phyloP scores from a whole-genome alignment of 2,797 vertebrate species.

The Masticophis lateralis region DNA sequence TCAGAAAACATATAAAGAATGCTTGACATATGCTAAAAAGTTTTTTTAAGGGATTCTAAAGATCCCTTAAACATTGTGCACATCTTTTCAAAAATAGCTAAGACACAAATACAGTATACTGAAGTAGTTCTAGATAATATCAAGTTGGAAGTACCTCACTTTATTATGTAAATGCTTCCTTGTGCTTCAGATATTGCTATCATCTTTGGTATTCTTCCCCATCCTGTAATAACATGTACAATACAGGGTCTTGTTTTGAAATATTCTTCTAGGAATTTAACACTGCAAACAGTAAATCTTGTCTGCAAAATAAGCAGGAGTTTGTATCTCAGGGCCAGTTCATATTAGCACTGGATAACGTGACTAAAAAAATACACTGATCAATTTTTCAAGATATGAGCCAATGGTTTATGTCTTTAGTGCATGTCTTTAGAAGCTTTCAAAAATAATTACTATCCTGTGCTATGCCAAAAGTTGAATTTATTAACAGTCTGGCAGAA shows the following conservation, averaged over 20 bases:
- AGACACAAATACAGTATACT: not conserved
- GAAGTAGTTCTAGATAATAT: not conserved
- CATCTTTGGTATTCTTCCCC: not conserved
- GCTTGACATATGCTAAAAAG: not conserved
- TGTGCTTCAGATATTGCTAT: not conserved
- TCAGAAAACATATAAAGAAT: not conserved
- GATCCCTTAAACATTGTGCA: not conserved
- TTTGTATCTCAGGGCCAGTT: not conserved
- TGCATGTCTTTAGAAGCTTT: not conserved
- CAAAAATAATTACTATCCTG: not conserved
- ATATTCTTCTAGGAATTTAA: not conserved
- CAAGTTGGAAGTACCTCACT: not conserved
- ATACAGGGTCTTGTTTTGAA: not conserved
- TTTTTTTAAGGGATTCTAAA: not conserved
- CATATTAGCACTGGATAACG: not conserved
- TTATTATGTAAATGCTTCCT: not conserved
- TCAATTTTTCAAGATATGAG: not conserved
- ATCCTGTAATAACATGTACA: not conserved
- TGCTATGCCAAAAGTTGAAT: not conserved
- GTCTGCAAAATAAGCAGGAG: not conserved
- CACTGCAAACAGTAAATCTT: not conserved
- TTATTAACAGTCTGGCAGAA: not conserved
- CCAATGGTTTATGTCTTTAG: not conserved
- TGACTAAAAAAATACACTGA: not conserved
- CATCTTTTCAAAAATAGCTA: not conserved